Percentiles rank a stretch among this genome's conserved stretches.
Conservation (phyloP, 2,113 vertebrate genomes). For the Rhombomys opimus region DNA sequence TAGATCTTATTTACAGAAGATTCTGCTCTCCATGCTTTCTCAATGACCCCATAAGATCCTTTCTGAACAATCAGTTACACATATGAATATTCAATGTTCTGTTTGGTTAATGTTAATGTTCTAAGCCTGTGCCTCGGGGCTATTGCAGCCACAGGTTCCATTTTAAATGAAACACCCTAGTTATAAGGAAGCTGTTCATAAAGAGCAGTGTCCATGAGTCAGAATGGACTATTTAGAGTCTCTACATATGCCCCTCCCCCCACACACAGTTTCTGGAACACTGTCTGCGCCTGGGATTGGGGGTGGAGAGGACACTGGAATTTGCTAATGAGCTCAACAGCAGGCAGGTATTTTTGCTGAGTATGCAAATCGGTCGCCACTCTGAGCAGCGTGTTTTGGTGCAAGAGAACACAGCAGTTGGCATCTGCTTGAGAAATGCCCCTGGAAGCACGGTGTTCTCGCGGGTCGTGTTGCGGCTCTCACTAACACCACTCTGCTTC, state of each 20-base stretch:
- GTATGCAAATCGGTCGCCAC: not conserved
- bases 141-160: slow-evolving; percentile 42
- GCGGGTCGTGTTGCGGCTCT: not conserved
- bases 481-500: not conserved
- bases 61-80: slow-evolving; percentile 46
- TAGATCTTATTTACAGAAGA: slow-evolving; percentile 57
- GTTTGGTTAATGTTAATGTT: slow-evolving; percentile 24
- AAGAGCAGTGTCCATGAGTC: slow-evolving; percentile 43
- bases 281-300: not conserved
- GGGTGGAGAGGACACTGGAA: not conserved
- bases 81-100: not conserved
- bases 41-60: slow-evolving; percentile 60
- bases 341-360: slow-evolving; percentile 56
- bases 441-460: not conserved
- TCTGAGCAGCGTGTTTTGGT: not conserved
- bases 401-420: slow-evolving; percentile 32
- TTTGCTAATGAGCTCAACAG: slow-evolving; percentile 62
- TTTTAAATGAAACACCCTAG: slow-evolving; percentile 73
- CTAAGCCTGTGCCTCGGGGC: slow-evolving; percentile 56
- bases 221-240: slow-evolving; percentile 30
- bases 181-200: slow-evolving; percentile 68
- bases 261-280: slow-evolving; percentile 32
- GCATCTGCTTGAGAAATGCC: not conserved
- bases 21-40: slow-evolving; percentile 44
- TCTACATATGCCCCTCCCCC: slow-evolving; percentile 3